A percentile compares a stretch with the other conserved stretches of the same genome.
Evolutionary conservation across 2,797 vertebrate species (phyloP).

Genomic region (Allobates femoralis): DNA sequence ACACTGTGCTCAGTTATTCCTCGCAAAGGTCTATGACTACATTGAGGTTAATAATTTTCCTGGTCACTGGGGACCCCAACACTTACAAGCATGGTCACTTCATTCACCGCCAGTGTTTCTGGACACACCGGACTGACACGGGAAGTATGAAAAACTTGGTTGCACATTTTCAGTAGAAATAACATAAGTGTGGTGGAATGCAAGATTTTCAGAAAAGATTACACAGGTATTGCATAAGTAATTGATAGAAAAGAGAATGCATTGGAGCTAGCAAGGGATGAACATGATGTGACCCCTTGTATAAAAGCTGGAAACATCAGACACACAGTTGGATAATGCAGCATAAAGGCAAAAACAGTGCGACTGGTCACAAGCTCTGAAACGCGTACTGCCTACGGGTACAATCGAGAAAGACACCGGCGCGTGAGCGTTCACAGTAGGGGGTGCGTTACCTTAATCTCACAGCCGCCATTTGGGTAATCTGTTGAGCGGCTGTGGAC

Average conservation of each 20-base stretch:
- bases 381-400: not conserved
- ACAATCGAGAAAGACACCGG: not conserved
- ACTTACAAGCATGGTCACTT: not conserved
- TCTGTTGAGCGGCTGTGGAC: not conserved
- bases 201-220: too few species aligned
- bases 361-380: not conserved
- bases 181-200: not conserved
- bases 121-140: not conserved
- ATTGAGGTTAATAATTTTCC: not conserved
- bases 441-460: constrained; percentile 6
- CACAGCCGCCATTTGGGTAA: not conserved
- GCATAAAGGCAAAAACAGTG: constrained; percentile 37
- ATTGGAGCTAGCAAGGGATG: not conserved
- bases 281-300: not conserved
- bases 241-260: not conserved
- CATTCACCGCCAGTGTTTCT: too few species aligned
- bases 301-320: not conserved
- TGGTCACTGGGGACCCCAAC: not conserved
- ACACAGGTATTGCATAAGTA: not conserved
- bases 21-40: not conserved
- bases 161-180: not conserved
- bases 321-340: constrained; percentile 5
- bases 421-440: not conserved
- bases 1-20: not conserved
- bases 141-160: too few species aligned